These are phyloP conservation scores for Euzophera pinguis DNA, from an alignment of 2,888 invertebrate species.

Conservation along the genomic window DNA sequence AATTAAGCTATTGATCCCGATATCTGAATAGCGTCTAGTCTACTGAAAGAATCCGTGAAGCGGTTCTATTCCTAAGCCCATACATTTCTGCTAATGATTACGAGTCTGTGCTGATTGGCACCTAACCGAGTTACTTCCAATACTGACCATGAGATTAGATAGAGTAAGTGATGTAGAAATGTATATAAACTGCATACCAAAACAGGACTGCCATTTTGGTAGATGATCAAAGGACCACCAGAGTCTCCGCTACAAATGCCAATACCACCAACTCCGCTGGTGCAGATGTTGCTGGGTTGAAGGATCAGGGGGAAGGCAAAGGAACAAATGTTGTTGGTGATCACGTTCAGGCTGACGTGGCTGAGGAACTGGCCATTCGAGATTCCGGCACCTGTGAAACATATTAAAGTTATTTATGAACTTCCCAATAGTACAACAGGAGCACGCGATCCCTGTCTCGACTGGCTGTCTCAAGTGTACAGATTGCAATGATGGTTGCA, in stretches of 20 bases:
- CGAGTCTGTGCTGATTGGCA: too few relatives aligned
- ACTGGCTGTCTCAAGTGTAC: too few relatives aligned
- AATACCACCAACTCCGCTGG: constrained; percentile 37
- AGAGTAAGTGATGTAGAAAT: neutral
- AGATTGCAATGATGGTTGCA: too few relatives aligned
- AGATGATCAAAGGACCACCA: constrained; percentile 48
- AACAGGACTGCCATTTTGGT: constrained; percentile 26
- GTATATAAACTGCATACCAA: constrained; percentile 32
- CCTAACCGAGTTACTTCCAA: too few relatives aligned
- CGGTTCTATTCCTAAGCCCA: too few relatives aligned
- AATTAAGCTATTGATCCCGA: too few relatives aligned
- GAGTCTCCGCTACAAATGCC: constrained; percentile 53
- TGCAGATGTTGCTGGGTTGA: constrained; percentile 42
- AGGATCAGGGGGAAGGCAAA: constrained; percentile 33
- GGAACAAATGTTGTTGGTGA: constrained; percentile 36
- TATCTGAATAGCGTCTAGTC: too few relatives aligned
- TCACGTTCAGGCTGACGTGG: constrained; percentile 38
- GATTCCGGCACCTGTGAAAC: constrained; percentile 29
- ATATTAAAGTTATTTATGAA: neutral
- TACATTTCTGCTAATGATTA: too few relatives aligned
- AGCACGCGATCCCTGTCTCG: too few relatives aligned
- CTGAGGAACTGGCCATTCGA: constrained; percentile 27
- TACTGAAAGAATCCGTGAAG: too few relatives aligned
- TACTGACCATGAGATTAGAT: too few relatives aligned
- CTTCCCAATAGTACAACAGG: too few relatives aligned